Conservation (phyloP, 2,888 invertebrate species). For the Vanessa cardui region DNA sequence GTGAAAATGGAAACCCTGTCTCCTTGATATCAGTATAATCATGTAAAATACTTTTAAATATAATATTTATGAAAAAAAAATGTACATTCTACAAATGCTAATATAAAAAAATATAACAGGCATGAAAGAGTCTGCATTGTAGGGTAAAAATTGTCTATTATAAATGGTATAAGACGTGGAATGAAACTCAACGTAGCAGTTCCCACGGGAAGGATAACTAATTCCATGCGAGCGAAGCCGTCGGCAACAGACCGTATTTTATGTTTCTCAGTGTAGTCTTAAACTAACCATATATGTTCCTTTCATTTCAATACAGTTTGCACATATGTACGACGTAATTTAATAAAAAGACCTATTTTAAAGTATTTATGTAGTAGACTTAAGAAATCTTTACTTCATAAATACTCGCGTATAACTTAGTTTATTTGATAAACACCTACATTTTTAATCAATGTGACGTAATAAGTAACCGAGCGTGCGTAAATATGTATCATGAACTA, state of each 20-base stretch:
- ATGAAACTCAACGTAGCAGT: background rate
- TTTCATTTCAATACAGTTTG: background rate
- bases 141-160: constrained; percentile 8
- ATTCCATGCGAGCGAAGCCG: constrained; percentile 12
- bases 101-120: no score
- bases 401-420: no score
- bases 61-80: no score
- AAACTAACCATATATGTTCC: background rate
- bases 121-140: background rate
- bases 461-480: no score
- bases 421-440: no score
- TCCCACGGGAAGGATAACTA: constrained; percentile 15
- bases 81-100: no score
- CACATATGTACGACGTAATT: background rate
- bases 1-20: no score
- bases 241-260: constrained; percentile 12
- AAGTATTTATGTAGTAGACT: background rate
- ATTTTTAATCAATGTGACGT: no score
- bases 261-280: constrained; percentile 5
- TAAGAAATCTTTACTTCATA: no score
- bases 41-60: no score
- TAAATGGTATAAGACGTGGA: constrained; percentile 9
- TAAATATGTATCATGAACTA: no score
- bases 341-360: background rate
- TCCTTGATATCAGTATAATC: no score